Conservation (phyloP, 2,888 invertebrate genomes). For the Sylvicola cinctus region DNA sequence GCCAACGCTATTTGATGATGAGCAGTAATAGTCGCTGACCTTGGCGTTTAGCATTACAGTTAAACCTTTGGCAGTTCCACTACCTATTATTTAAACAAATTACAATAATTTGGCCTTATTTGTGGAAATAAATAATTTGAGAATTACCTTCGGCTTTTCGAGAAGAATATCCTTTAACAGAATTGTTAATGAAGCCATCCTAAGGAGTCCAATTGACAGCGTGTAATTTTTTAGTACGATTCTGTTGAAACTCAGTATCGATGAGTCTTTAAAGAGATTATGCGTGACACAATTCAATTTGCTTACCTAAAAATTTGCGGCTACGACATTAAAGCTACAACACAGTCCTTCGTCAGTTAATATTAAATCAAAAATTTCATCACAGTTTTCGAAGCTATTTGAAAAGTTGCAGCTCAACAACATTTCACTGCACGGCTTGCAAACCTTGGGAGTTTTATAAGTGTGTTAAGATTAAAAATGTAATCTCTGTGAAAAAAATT, state of each 20-base stretch:
- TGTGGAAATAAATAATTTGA: too few relatives aligned
- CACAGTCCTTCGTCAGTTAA: conserved; percentile 71
- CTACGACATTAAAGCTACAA: conserved; percentile 67
- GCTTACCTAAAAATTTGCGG: conserved; percentile 41
- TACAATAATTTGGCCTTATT: too few relatives aligned
- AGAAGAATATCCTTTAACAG: conserved; percentile 23
- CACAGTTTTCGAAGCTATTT: conserved; percentile 35
- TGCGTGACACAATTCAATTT: conserved; percentile 15
- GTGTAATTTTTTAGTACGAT: conserved; percentile 26
- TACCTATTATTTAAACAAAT: too few relatives aligned
- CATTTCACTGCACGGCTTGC: conserved; percentile 57
- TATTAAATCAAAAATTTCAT: conserved; percentile 49
- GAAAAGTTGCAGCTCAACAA: conserved; percentile 51
- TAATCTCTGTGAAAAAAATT: background rate
- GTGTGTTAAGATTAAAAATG: too few relatives aligned
- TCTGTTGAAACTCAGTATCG: conserved; percentile 1
- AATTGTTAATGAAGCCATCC: conserved; percentile 36
- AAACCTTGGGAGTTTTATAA: too few relatives aligned
- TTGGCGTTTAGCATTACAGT: conserved; percentile 50
- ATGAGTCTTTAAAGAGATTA: conserved; percentile 4
- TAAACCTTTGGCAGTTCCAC: conserved; percentile 52
- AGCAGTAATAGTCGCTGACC: conserved; percentile 55
- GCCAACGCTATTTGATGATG: conserved; percentile 41
- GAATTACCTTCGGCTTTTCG: too few relatives aligned
- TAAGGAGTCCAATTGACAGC: conserved; percentile 60